Percentiles rank a stretch among this genome's conserved stretches.
Evolutionary conservation across 30 jellyfish, hydroid and myxozoan genomes (phyloP).

Genomic region (Chrysaora quinquecirrha): DNA sequence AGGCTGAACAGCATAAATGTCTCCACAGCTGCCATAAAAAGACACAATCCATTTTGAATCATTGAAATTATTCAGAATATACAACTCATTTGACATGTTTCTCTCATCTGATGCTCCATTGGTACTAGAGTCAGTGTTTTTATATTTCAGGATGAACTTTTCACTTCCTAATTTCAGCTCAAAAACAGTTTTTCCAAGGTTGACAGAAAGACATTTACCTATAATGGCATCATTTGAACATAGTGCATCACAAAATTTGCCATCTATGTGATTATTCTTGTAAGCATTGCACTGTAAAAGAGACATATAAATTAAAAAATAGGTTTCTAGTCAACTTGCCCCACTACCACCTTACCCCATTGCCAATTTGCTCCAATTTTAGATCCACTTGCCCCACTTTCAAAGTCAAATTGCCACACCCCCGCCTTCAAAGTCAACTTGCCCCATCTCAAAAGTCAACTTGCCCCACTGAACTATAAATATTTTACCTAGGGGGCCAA

Average conservation of each 20-base stretch:
- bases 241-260: conserved; percentile 16
- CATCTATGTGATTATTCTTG: too few species aligned
- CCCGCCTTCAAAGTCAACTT: too few species aligned
- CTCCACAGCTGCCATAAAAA: conserved; percentile 39
- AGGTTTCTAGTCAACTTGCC: too few species aligned
- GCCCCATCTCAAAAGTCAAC: too few species aligned
- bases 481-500: too few species aligned
- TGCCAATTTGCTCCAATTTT: too few species aligned
- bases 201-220: conserved; percentile 21
- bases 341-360: too few species aligned
- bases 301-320: too few species aligned
- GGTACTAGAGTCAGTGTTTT: not conserved
- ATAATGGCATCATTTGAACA: conserved; percentile 5
- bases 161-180: not conserved
- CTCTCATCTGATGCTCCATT: not conserved
- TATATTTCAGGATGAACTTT: not conserved
- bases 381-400: too few species aligned
- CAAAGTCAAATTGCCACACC: too few species aligned
- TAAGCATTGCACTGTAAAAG: too few species aligned
- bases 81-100: conserved; percentile 4
- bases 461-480: too few species aligned
- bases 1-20: conserved; percentile 33
- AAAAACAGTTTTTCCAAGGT: conserved; percentile 8
- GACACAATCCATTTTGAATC: conserved; percentile 27
- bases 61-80: not conserved